Base-by-base conservation (phyloP, 2,113 vertebrate genomes). In the Notiomystis cincta region DNA sequence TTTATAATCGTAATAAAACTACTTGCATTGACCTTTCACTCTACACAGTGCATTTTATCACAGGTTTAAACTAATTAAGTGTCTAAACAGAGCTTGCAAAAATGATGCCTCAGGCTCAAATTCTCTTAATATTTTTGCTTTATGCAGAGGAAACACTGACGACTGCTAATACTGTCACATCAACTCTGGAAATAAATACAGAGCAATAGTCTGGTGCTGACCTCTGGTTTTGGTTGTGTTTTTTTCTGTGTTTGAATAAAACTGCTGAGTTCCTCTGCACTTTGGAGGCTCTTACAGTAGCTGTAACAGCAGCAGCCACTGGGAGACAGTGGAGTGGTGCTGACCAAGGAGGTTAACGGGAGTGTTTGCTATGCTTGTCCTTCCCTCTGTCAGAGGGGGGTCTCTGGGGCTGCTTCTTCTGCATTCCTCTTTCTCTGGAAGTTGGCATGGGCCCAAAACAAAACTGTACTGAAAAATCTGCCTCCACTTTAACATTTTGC, bases 241-340 rank as follows among this genome's bases (percentile, higher is more conserved):
- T 73, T 40, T 37, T 51, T 38, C 67, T 54, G 50, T 35, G 30
- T 42, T 58, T 33, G 35, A 60, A 38, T 66, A 56, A 82, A 87
- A 31, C 38, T 30, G 6, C 15, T 56, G 31, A 48, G 40, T 40
- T 71, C 30, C 69, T 78, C 42, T 42, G 56, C 44, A 38, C 23
- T 65, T 80, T 15, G 25, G 10, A 88, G 71, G 10, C 77, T 76
- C 45, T 22, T 75, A 11, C 38, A 70, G 64, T 11, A 81, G 79
- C 54, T 88, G 53, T 92, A 67, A 91, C 69, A 56, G 48, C 69
- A 71, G 40, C 80, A 89, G 76, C 91, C 95, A 45, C 93, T 83
- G 93, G 96, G 93, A 94, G 95, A 92, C 91, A 90, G 54, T 89
- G 91, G 42, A 75, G 89, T 23, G 80, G 83, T 95, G 91, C 50